Conservation (phyloP, 2,113 vertebrate genomes). For the Gasterosteus aculeatus region DNA sequence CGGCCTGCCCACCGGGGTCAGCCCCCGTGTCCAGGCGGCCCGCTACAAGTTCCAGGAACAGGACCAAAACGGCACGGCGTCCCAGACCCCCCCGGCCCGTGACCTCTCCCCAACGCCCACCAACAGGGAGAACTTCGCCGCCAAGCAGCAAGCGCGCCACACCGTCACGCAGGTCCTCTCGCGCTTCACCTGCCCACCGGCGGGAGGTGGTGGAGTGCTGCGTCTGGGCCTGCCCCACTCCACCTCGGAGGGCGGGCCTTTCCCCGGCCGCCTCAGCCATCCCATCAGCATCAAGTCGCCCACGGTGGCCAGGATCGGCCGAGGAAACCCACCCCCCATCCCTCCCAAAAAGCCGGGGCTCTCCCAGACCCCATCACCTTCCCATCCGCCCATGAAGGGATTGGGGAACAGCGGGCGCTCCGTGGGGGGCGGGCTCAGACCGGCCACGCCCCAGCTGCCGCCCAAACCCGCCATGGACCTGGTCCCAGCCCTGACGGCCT, state of each 20-base stretch:
- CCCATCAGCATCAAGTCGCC: slow-evolving; percentile 90
- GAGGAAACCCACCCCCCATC: slow-evolving; percentile 97
- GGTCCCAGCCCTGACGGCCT: slow-evolving; percentile 95
- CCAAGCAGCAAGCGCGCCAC: slow-evolving; percentile 95
- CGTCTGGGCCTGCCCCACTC: slow-evolving; percentile 84
- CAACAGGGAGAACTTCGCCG: slow-evolving; percentile 92
- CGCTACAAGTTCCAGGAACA: slow-evolving; percentile 98
- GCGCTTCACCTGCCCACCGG: slow-evolving; percentile 91
- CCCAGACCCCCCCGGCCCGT: slow-evolving; percentile 90
- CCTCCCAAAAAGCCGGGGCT: slow-evolving; percentile 99
- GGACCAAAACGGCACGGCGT: slow-evolving; percentile 95
- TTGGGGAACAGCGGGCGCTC: slow-evolving; percentile 88
- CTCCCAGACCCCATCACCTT: slow-evolving; percentile 93
- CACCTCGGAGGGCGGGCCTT: slow-evolving; percentile 84
- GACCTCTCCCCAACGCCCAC: slow-evolving; percentile 94
- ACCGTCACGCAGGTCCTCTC: slow-evolving; percentile 97
- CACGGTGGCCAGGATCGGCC: slow-evolving; percentile 89
- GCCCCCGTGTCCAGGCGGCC: slow-evolving; percentile 93
- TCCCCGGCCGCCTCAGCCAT: slow-evolving; percentile 81
- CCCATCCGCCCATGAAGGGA: slow-evolving; percentile 92
- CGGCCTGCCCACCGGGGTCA: slow-evolving; percentile 85
- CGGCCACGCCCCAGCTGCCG: slow-evolving; percentile 94
- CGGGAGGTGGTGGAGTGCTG: slow-evolving; percentile 65
- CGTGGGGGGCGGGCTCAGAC: slow-evolving; percentile 85
- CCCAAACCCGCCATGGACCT: slow-evolving; percentile 98